Base-by-base conservation (phyloP, 2,888 invertebrate species). In the Cataglyphis rosenhaueri region DNA sequence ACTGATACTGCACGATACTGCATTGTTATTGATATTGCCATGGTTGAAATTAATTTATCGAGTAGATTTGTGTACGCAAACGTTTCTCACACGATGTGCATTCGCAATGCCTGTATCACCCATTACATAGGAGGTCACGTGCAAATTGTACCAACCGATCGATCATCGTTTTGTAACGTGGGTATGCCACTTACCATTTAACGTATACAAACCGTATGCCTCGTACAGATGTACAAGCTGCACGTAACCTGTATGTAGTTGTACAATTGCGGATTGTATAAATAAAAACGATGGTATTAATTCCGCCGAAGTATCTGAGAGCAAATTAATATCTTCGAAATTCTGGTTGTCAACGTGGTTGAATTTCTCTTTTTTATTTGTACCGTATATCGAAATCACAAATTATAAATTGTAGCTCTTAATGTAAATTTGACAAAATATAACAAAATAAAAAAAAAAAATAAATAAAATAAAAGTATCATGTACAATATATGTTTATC, bases 181-280 rank as follows among this genome's bases (percentile, higher is more conserved):
- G 44, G n/a, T 81, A 64, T 41, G 74, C 70, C 81, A 84, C 87
- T 85, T 83, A 81, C 71, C 57, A 85, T 66, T 73, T 82, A 41
- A 52, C 64, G 41, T 61, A 74, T 78, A 59, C 41, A 59, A 82
- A 62, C 82, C 70, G 79, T 61, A 81, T 62, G 74, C 64, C 65
- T 75, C 61, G 57, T 70, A 55, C 62, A 66, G 70, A 68, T 71
- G 71, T 35, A 65, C 70, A 74, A 81, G 57, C 48, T 52, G 29
- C 75, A 71, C 48, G 64, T 83, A 62, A 85, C 44, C 70, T 59
- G 59, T 78, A 68, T 59, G 44, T 44, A 68, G n/a, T 32, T 25
- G 68, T 59, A 57, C 59, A 35, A 79, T 70, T 68, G 68, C 32
- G 44, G 52, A 78, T 68, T 78, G 78, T 79, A 70, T 79, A 79